These are phyloP conservation scores for Solenopsis fugax DNA, from an alignment of 1,140 invertebrate species.

Conservation along the genomic window DNA sequence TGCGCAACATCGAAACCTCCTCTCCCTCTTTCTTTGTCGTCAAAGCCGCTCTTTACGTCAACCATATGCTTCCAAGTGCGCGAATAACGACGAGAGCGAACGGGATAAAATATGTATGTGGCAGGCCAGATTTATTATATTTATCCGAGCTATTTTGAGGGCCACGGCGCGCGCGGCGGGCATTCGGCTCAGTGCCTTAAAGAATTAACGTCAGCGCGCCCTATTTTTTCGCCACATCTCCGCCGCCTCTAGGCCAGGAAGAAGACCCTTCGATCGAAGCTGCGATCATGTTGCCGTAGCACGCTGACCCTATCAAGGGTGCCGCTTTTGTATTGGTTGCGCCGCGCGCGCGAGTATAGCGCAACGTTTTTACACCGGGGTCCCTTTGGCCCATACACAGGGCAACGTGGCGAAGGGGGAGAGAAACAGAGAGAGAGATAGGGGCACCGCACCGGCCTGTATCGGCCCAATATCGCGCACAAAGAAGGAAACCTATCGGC, in stretches of 20 bases:
- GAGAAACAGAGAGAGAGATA: neutral
- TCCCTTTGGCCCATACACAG: conserved; percentile 43
- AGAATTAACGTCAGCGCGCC: conserved; percentile 53
- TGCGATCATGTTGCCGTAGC: conserved; percentile 15
- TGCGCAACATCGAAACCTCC: conserved; percentile 23
- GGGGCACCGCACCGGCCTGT: neutral
- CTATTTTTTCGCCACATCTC: conserved; percentile 47
- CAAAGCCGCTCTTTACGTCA: conserved; percentile 55
- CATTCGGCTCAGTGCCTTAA: conserved; percentile 52
- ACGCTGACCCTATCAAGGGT: conserved; percentile 52
- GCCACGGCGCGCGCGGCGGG: neutral
- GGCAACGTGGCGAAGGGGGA: neutral
- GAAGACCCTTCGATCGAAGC: conserved; percentile 56
- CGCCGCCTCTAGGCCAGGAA: conserved; percentile 17
- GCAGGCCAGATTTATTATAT: conserved; percentile 56
- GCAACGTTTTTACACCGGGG: conserved; percentile 50
- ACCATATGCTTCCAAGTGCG: conserved; percentile 38
- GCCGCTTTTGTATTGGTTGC: conserved; percentile 37
- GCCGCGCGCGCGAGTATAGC: conserved; percentile 26
- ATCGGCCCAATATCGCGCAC: conserved; percentile 54
- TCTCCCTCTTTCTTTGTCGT: conserved; percentile 29
- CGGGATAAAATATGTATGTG: conserved; percentile 25
- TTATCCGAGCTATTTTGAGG: conserved; percentile 56
- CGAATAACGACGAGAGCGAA: conserved; percentile 35
- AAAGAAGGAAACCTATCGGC: conserved; percentile 67